Percentiles rank a stretch among this genome's conserved stretches.
These are phyloP conservation scores for Eucera pruinosa DNA, from an alignment of 2,888 invertebrate species.

Conservation along the genomic window DNA sequence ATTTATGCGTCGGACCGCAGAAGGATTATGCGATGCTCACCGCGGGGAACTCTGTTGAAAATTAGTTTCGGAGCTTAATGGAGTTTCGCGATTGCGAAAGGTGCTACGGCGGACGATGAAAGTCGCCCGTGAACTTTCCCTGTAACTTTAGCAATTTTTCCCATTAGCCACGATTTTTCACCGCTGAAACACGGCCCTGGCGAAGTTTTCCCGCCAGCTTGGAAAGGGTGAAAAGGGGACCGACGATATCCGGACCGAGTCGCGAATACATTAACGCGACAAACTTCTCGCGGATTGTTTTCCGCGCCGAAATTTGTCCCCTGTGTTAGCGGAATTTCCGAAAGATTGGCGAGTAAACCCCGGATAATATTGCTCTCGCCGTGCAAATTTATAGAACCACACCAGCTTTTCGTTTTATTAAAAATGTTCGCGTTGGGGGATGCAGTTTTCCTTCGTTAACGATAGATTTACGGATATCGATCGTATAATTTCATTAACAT, in stretches of 20 bases:
- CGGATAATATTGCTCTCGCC: not conserved
- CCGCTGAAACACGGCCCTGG: constrained; percentile 28
- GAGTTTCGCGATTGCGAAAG: constrained; percentile 76
- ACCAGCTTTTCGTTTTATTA: not conserved
- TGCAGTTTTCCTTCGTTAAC: too few relatives aligned
- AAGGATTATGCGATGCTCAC: constrained; percentile 49
- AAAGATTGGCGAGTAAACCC: constrained; percentile 27
- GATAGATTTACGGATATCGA: too few relatives aligned
- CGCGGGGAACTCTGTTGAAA: constrained; percentile 61
- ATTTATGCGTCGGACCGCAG: constrained; percentile 45
- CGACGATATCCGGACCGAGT: constrained; percentile 16
- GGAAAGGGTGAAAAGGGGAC: not conserved
- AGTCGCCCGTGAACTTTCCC: constrained; percentile 45
- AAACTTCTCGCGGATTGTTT: constrained; percentile 41
- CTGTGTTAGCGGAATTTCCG: constrained; percentile 32
- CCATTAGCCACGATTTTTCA: constrained; percentile 73
- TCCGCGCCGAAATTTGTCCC: constrained; percentile 38
- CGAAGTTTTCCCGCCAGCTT: constrained; percentile 33
- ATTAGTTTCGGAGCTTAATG: constrained; percentile 77
- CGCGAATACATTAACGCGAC: constrained; percentile 41
- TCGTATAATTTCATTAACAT: too few relatives aligned
- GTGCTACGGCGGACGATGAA: constrained; percentile 53
- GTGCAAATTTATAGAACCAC: not conserved
- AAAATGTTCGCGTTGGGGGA: too few relatives aligned
- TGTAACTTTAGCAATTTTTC: constrained; percentile 71